Evolutionary conservation across 2,888 invertebrate genomes (phyloP).

Genomic region (Papilio elwesi): DNA sequence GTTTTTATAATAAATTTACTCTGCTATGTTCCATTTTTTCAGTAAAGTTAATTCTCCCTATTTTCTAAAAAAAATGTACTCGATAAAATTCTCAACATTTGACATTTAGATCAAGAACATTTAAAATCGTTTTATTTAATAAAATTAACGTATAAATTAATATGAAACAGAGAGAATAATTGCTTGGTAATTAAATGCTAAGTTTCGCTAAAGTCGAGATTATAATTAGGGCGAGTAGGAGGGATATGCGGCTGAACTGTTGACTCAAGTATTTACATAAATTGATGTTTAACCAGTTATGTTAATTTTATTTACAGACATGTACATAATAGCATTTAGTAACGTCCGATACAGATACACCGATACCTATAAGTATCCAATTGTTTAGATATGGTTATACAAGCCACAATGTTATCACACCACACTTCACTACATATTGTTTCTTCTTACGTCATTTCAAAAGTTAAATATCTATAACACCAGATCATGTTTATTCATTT

Average conservation of each 20-base stretch:
- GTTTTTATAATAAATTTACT: slow-evolving; percentile 19
- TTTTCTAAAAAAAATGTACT: slow-evolving; percentile 18
- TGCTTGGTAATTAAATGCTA: slow-evolving; percentile 51
- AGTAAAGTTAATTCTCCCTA: slow-evolving; percentile 18
- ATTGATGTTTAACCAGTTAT: slow-evolving; percentile 42
- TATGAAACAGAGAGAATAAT: slow-evolving; percentile 49
- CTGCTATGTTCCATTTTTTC: not conserved
- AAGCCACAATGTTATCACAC: slow-evolving; percentile 2
- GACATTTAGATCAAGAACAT: not conserved
- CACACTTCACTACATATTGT: slow-evolving; percentile 6
- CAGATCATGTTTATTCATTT: slow-evolving; percentile 1
- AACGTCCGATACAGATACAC: slow-evolving; percentile 51
- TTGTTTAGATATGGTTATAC: slow-evolving; percentile 46
- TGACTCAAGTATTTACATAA: slow-evolving; percentile 56
- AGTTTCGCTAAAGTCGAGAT: slow-evolving; percentile 55
- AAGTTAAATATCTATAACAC: not conserved
- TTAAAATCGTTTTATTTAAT: not conserved
- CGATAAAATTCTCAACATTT: not conserved
- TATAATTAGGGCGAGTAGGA: slow-evolving; percentile 61
- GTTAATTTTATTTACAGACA: slow-evolving; percentile 62
- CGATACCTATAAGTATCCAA: slow-evolving; percentile 45
- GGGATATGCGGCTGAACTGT: slow-evolving; percentile 79
- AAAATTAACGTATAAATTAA: slow-evolving; percentile 42
- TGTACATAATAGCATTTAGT: slow-evolving; percentile 56
- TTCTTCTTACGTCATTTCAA: not conserved